Evolutionary conservation across 2,113 vertebrate species (phyloP), one percentile per base, ranked within the genome.

Genomic region (Daphoenositta chrysoptera): DNA sequence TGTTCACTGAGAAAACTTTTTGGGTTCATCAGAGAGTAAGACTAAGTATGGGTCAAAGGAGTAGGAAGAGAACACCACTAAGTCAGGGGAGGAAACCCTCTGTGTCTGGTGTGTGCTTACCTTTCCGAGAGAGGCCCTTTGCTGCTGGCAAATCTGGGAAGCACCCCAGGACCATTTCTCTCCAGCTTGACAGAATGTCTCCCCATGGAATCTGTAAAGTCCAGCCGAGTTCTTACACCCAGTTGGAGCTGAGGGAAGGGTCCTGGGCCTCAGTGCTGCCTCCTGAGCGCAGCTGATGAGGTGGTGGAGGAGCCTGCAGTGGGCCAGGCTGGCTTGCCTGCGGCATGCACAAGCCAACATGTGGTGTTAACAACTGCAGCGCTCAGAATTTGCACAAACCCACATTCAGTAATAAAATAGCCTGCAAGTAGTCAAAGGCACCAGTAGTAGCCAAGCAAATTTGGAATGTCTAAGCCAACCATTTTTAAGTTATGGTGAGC

Each of bases 401-500:
- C 85, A 91, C 56, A 40, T 63, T 87, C 40, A 68, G 57, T 83
- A 95, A 95, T 87, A 89, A 94, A 97, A 95, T 93, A 95, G 66
- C 77, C 83, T 96, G 80, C 69, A 94, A 91, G 92, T 95, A 95
- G 89, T 95, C 89, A 94, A 84, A 95, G 77, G 83, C 79, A 89
- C 91, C 69, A 77, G 35, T 77, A 73, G 78, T 96, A 89, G 92
- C 96, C 96, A 97, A 93, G 83, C 83, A 93, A 93, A 80, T 92
- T 92, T 83, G 48, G 63, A 95, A 93, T 88, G 93, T 93, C 64
- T 76, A 82, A 96, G 90, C 75, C 93, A 93, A 77, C 70, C 40
- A 30, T 88, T 95, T 94, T 90, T 75, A 95, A 96, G 79, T 94
- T 96, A 81, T 26, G 47, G 63, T 39, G 84, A 90, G 94, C 93